phyloP scores from a whole-genome alignment of 1,140 invertebrate species.

The Penaeus chinensis region DNA sequence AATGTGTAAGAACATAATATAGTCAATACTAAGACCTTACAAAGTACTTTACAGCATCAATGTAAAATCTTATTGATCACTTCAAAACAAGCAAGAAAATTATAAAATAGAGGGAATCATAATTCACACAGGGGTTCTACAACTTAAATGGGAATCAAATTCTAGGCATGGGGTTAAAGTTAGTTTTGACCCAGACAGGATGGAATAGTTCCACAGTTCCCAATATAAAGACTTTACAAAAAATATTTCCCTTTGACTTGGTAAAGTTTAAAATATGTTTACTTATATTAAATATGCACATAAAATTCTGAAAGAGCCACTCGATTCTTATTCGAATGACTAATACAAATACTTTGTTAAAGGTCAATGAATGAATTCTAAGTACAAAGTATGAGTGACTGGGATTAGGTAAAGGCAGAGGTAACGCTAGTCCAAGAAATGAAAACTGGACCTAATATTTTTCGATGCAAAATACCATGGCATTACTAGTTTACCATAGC shows the following conservation, averaged over 20 bases:
- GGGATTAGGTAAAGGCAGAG: constrained; percentile 6
- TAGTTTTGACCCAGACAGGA: constrained; percentile 45
- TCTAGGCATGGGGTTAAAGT: neutral
- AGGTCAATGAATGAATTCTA: constrained; percentile 27
- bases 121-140: constrained; percentile 27
- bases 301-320: neutral
- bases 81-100: no score
- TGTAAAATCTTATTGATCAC: no score
- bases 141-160: no score
- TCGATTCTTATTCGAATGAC: constrained; percentile 11
- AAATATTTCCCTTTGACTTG: constrained; percentile 39
- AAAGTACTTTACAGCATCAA: no score
- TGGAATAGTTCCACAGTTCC: constrained; percentile 44
- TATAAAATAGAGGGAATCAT: no score
- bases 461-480: neutral
- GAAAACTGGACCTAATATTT: constrained; percentile 3
- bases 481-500: no score
- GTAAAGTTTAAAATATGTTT: constrained; percentile 34
- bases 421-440: neutral
- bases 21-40: neutral
- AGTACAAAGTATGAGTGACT: constrained; percentile 34
- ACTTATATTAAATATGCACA: constrained; percentile 33
- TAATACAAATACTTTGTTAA: constrained; percentile 27
- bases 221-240: constrained; percentile 40
- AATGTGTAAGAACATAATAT: constrained; percentile 30